Conservation (phyloP, 2,113 vertebrate species). For the Megaceryle maxima region DNA sequence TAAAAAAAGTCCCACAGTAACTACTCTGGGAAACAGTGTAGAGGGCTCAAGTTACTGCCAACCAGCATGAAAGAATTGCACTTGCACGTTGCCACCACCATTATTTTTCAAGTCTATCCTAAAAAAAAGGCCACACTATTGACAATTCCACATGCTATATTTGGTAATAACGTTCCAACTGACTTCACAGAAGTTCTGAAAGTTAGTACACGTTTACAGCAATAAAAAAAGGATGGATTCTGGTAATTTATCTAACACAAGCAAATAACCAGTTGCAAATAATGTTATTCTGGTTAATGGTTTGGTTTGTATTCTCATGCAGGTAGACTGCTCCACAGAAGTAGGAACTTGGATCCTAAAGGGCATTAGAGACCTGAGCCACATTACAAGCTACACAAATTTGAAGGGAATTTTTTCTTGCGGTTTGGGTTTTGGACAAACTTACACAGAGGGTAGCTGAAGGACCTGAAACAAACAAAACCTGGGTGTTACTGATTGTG, state of each 20-base stretch:
- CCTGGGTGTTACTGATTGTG: neutral
- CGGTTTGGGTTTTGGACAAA: neutral
- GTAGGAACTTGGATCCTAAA: neutral
- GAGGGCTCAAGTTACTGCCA: neutral
- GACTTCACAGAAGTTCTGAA: neutral
- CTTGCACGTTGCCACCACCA: neutral
- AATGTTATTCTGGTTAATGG: too few species aligned
- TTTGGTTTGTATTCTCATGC: accelerated
- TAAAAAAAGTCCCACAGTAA: neutral
- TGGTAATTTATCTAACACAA: neutral
- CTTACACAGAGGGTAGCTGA: neutral
- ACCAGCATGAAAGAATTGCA: neutral
- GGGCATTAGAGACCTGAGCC: neutral
- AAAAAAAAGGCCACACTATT: neutral
- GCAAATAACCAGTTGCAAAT: neutral
- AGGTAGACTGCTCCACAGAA: neutral
- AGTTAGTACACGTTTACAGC: neutral
- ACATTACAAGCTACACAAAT: neutral
- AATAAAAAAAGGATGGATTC: neutral
- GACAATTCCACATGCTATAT: neutral
- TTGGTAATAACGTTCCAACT: neutral
- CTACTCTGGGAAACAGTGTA: neutral
- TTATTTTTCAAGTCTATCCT: too few species aligned
- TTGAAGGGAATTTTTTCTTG: neutral
- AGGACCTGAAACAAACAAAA: neutral